Evolutionary conservation across 2,888 invertebrate genomes (phyloP).

Genomic region (Melanostoma mellinum): DNA sequence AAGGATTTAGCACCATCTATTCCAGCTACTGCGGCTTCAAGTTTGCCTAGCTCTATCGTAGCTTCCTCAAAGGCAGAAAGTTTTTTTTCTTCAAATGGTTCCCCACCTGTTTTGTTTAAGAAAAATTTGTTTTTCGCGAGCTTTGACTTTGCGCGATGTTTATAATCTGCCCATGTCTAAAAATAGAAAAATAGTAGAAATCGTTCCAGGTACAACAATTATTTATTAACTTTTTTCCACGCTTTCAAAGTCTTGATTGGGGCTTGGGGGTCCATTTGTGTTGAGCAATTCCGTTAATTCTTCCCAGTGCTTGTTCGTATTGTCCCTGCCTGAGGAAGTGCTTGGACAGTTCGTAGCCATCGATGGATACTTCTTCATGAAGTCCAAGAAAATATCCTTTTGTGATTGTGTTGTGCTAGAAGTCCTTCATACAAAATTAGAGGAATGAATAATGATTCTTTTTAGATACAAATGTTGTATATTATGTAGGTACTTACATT

Average conservation of each 20-base stretch:
- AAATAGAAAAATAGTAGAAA: not conserved
- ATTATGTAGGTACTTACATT: too few relatives aligned
- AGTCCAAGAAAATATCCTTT: not conserved
- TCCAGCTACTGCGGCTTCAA: not conserved
- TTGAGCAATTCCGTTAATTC: not conserved
- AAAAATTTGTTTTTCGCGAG: not conserved
- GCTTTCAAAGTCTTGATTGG: conserved; percentile 1
- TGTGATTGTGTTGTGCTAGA: not conserved
- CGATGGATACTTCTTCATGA: conserved; percentile 3
- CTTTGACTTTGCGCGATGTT: not conserved
- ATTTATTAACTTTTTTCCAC: not conserved
- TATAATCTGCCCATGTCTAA: conserved; percentile 4
- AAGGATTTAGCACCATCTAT: not conserved
- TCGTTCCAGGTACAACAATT: too few relatives aligned
- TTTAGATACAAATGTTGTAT: too few relatives aligned
- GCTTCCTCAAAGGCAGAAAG: not conserved
- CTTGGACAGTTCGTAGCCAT: not conserved
- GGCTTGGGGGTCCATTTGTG: not conserved
- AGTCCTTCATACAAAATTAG: not conserved
- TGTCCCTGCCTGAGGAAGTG: not conserved
- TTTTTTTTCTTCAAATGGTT: not conserved
- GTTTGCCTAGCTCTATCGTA: too few relatives aligned
- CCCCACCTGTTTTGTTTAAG: not conserved
- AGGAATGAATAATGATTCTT: too few relatives aligned
- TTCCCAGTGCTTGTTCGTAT: conserved; percentile 7